Conservation (phyloP, 2,113 vertebrate genomes). For the Myotis davidii region DNA sequence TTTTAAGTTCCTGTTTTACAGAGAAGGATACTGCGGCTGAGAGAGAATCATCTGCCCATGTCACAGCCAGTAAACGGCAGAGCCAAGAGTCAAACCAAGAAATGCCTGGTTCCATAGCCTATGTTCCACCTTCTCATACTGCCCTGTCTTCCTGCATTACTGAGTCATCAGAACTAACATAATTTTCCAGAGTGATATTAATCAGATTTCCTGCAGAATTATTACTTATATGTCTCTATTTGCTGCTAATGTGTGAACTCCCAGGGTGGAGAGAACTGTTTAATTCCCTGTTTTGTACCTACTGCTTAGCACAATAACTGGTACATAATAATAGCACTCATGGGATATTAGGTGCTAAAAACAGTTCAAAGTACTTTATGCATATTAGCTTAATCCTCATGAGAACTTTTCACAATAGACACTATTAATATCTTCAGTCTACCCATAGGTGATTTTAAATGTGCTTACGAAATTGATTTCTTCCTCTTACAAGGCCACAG, state of each 20-base stretch:
- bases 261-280: neutral
- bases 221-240: neutral
- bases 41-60: neutral
- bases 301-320: neutral
- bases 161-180: neutral
- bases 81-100: conserved; percentile 22
- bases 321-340: neutral
- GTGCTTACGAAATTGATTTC: too few relatives aligned
- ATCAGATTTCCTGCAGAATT: conserved; percentile 2
- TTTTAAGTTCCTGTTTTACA: neutral
- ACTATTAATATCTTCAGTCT: neutral
- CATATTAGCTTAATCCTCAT: neutral
- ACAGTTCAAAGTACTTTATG: neutral
- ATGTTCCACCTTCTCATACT: neutral
- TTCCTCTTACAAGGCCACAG: too few relatives aligned
- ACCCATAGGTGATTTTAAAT: too few relatives aligned
- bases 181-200: neutral
- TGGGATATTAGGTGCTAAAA: neutral
- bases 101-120: neutral
- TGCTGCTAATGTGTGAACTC: neutral
- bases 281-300: neutral
- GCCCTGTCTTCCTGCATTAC: neutral
- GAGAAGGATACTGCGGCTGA: neutral
- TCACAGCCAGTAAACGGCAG: neutral
- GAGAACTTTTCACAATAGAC: neutral